phyloP scores from a whole-genome alignment of 2,888 invertebrate species.

The Phasia obesa region DNA sequence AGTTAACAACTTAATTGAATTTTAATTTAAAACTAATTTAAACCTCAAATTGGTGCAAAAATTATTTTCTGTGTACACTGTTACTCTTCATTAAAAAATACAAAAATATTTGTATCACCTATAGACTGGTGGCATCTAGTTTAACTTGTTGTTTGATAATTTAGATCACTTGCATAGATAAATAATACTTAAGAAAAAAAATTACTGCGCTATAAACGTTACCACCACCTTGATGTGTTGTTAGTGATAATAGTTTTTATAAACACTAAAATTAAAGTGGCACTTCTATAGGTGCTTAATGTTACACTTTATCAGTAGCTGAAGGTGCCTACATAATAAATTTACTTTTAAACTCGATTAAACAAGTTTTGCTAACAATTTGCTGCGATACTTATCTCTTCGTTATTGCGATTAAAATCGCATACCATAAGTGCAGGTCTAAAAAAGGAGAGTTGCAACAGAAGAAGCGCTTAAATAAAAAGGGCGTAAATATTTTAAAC shows the following conservation, averaged over 20 bases:
- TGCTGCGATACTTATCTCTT: slow-evolving; percentile 33
- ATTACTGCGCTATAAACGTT: slow-evolving; percentile 39
- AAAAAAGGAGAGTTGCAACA: background rate
- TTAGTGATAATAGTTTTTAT: slow-evolving; percentile 15
- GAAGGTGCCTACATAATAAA: slow-evolving; percentile 47
- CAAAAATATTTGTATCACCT: background rate
- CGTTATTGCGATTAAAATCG: slow-evolving; percentile 19
- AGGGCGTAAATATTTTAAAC: background rate
- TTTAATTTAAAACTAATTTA: no score
- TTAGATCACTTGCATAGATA: slow-evolving; percentile 65
- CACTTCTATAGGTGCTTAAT: slow-evolving; percentile 58
- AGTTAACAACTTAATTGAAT: no score
- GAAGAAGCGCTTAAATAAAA: background rate
- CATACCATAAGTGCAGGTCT: background rate
- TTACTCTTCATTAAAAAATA: background rate
- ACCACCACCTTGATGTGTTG: slow-evolving; percentile 44
- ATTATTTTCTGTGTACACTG: no score
- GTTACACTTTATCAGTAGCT: slow-evolving; percentile 55
- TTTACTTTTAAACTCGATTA: slow-evolving; percentile 19
- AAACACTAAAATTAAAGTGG: slow-evolving; percentile 16
- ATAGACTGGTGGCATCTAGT: slow-evolving; percentile 46
- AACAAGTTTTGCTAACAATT: slow-evolving; percentile 33
- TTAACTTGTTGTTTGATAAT: slow-evolving; percentile 52
- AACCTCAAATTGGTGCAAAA: no score
- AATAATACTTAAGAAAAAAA: slow-evolving; percentile 51